Percentiles rank a stretch among this genome's conserved stretches.
Conservation (phyloP, 1,140 invertebrate species). For the Oncopodura yosiiana region DNA sequence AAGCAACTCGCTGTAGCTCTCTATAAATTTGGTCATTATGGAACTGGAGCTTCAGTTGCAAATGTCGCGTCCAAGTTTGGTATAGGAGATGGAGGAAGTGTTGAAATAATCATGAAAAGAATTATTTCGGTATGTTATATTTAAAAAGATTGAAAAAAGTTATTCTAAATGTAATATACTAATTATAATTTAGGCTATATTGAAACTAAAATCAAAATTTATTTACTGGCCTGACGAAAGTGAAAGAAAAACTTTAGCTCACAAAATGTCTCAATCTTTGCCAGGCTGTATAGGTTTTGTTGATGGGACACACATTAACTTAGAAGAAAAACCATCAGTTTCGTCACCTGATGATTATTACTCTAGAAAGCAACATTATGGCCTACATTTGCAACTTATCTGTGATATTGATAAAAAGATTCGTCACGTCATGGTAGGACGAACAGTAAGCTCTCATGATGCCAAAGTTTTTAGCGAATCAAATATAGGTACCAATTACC, state of each 20-base stretch:
- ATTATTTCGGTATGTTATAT: not conserved
- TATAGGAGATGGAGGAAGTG: not conserved
- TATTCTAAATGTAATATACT: not conserved
- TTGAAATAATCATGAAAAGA: not conserved
- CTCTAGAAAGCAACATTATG: slow-evolving; percentile 10
- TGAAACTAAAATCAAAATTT: not conserved
- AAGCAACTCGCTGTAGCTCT: slow-evolving; percentile 4
- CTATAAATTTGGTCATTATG: slow-evolving; percentile 1
- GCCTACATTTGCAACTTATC: slow-evolving; percentile 2
- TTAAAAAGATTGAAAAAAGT: not conserved
- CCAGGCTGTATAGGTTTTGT: slow-evolving; percentile 1
- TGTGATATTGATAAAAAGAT: slow-evolving; percentile 1
- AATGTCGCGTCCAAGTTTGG: not conserved
- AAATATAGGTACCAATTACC: too few species aligned
- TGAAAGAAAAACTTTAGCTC: not conserved
- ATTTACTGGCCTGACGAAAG: slow-evolving; percentile 1
- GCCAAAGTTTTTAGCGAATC: not conserved
- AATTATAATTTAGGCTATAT: not conserved
- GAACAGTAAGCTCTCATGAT: not conserved
- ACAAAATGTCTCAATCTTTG: not conserved
- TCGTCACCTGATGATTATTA: not conserved
- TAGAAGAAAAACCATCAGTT: slow-evolving; percentile 4
- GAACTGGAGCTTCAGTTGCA: not conserved
- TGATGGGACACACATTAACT: slow-evolving; percentile 5
- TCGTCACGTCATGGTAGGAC: not conserved